phyloP scores from a whole-genome alignment of 2,797 vertebrate species.

The Anguilla marmorata region DNA sequence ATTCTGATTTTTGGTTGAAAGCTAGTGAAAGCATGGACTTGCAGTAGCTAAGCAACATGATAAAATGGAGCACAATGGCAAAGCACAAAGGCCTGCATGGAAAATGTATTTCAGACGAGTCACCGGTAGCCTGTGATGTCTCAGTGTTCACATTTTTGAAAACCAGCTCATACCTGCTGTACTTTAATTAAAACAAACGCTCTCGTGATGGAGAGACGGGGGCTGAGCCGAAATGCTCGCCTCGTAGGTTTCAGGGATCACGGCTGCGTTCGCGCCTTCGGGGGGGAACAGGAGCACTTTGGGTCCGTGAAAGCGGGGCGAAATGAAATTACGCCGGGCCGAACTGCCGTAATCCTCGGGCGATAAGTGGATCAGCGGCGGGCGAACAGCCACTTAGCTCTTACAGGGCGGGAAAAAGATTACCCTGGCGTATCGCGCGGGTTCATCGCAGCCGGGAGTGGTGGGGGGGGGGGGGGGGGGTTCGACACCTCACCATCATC shows the following conservation, averaged over 20 bases:
- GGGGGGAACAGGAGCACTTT: slow-evolving; percentile 23
- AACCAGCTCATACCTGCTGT: background rate
- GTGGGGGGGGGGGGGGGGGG: background rate
- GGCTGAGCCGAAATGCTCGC: background rate
- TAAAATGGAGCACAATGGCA: background rate
- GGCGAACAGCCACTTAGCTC: slow-evolving; percentile 46
- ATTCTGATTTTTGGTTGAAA: background rate
- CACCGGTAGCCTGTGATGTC: background rate
- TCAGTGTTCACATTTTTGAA: background rate
- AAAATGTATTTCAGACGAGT: background rate
- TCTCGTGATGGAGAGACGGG: background rate
- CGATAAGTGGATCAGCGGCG: slow-evolving; percentile 47
- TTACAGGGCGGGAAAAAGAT: background rate
- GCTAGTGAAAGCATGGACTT: background rate
- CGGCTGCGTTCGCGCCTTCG: background rate
- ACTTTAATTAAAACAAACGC: background rate
- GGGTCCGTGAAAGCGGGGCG: slow-evolving; percentile 19
- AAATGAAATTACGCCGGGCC: slow-evolving; percentile 44
- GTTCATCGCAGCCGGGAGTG: background rate
- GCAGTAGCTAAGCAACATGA: background rate
- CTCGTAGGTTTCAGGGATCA: background rate
- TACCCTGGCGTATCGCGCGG: background rate
- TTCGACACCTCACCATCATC: slow-evolving; percentile 15
- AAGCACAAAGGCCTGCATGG: background rate
- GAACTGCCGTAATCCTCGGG: slow-evolving; percentile 44